Evolutionary conservation across 2,797 vertebrate species (phyloP).

Genomic region (Xiphophorus birchmanni): DNA sequence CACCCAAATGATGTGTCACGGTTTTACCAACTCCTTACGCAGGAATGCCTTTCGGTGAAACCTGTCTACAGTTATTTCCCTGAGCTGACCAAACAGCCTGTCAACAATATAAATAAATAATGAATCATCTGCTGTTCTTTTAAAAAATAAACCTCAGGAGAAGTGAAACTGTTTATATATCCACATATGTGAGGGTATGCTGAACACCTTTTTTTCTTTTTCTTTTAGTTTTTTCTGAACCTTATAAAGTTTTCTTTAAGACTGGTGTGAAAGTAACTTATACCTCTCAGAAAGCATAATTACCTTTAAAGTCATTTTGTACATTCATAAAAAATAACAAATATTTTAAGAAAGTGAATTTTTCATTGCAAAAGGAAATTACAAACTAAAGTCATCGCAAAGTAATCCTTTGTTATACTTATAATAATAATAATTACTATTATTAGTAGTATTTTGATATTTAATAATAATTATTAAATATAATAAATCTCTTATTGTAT

Average conservation of each 20-base stretch:
- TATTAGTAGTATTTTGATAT: too few species aligned
- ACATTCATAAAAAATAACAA: neutral
- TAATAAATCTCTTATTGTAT: too few species aligned
- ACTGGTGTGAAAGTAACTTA: neutral
- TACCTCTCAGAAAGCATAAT: neutral
- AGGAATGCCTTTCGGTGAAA: neutral
- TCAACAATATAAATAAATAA: neutral
- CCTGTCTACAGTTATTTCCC: neutral
- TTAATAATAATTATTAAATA: too few species aligned
- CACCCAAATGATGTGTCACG: neutral
- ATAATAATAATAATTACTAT: too few species aligned
- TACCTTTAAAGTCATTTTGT: neutral
- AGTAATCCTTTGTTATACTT: too few species aligned
- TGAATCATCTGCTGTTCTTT: neutral
- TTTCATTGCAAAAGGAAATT: neutral
- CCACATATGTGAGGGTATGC: neutral
- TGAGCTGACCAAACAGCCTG: rapidly evolving
- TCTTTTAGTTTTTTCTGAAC: neutral
- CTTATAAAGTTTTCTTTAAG: neutral
- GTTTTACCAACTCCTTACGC: neutral
- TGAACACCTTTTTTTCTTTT: neutral
- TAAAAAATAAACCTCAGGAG: neutral
- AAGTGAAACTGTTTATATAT: neutral
- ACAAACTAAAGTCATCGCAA: too few species aligned
- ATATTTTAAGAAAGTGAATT: neutral